These are phyloP conservation scores for Aphidius colemani DNA, from an alignment of 2,888 invertebrate genomes.

Conservation along the genomic window DNA sequence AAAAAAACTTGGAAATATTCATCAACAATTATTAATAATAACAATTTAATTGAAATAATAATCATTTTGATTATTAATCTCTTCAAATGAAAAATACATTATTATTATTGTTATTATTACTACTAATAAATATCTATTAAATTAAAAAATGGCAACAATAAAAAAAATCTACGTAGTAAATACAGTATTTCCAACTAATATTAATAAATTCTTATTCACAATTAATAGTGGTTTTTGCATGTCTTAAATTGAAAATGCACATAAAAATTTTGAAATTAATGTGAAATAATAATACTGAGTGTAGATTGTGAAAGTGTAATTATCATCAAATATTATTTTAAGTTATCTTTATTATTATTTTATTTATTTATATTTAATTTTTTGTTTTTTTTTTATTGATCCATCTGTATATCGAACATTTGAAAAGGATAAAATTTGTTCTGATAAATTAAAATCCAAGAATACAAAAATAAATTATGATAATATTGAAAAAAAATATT, in stretches of 20 bases:
- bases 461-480: constrained; percentile 63
- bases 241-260: constrained; percentile 14
- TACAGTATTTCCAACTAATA: constrained; percentile 50
- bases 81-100: too few species aligned
- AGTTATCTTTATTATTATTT: neutral
- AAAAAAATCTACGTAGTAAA: constrained; percentile 14
- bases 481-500: constrained; percentile 64
- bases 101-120: constrained; percentile 20
- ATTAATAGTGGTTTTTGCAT: constrained; percentile 22
- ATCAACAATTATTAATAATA: constrained; percentile 6
- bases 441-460: neutral
- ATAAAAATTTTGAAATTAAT: constrained; percentile 15
- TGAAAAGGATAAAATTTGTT: constrained; percentile 6
- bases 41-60: neutral
- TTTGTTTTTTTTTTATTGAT: constrained; percentile 18
- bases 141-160: neutral
- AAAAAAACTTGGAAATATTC: too few species aligned
- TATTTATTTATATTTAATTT: constrained; percentile 13
- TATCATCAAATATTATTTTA: too few species aligned
- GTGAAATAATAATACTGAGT: constrained; percentile 15
- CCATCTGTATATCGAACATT: constrained; percentile 12
- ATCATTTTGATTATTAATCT: too few species aligned
- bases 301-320: constrained; percentile 4
- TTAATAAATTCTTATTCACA: constrained; percentile 25
- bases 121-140: neutral